Base-by-base conservation (phyloP, 2,113 vertebrate genomes). In the Datnioides undecimradiatus region DNA sequence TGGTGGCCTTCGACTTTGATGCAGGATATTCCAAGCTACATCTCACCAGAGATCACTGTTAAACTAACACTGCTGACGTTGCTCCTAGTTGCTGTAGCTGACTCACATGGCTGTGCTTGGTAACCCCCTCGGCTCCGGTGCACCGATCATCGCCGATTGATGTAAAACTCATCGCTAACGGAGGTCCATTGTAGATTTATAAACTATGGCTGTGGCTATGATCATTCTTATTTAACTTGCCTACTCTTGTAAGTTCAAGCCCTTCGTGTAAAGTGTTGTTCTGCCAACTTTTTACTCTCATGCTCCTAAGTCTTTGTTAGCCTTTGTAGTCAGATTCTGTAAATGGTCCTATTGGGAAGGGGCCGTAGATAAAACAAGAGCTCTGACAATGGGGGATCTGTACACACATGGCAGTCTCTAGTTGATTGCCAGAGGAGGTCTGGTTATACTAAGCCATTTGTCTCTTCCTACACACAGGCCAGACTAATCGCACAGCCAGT, bases 401-500 rank as follows among this genome's bases (percentile, higher is more conserved):
- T 64, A 51, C 79, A 62, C 81, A 84, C 73, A 82, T 51, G 83
- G 69, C 76, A 51, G 82, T 73, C 78, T 83, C 62, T 88, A 76
- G 64, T 13, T 86, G 87, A 83, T 79, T 87, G 79, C 82, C 80
- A 84, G 86, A 88, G 78, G 84, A 89, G 87, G 88, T 89, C 80
- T 74, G 80, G 84, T 89, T 87, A 79, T 90, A 85, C 85, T 69
- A 76, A 92, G 71, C 86, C 79, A 77, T 92, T 90, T 91, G 76
- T 86, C 75, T 91, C 71, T 82, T 88, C 73, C 82, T 84, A 36
- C 65, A 85, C 73, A 78, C 63, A 84, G 80, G 59, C 75, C 80
- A 76, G 86, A 86, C 87, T 89, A 95, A 92, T 93, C 87, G 88
- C 91, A 88, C 91, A 88, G 69, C 88, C 70, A 81, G 90, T 92